Percentiles rank a stretch among this genome's conserved stretches.
phyloP scores from a whole-genome alignment of 1,140 invertebrate species.

The Papilio machaon region DNA sequence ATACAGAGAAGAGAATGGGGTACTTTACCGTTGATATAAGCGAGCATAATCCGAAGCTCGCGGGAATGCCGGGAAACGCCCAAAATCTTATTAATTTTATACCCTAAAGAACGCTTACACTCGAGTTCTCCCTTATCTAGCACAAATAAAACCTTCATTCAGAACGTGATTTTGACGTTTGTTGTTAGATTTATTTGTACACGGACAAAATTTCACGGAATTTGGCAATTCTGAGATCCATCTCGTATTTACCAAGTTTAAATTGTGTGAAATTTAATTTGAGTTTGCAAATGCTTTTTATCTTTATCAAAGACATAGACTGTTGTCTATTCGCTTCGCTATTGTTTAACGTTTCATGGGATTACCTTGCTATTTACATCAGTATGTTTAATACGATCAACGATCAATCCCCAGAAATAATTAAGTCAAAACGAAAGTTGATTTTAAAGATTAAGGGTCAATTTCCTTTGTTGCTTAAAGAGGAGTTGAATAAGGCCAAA shows the following conservation, averaged over 20 bases:
- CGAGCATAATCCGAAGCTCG: constrained; percentile 15
- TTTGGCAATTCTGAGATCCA: not conserved
- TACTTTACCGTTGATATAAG: constrained; percentile 28
- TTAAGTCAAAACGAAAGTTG: too few relatives aligned
- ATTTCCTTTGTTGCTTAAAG: too few relatives aligned
- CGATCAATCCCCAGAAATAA: too few relatives aligned
- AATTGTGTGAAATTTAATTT: not conserved
- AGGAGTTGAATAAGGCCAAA: too few relatives aligned
- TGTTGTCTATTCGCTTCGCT: not conserved
- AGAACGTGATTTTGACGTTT: constrained; percentile 32
- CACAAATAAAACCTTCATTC: constrained; percentile 30
- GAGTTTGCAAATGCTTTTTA: not conserved
- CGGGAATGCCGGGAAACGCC: constrained; percentile 12
- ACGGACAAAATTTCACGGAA: constrained; percentile 17
- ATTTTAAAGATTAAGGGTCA: too few relatives aligned
- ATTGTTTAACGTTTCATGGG: not conserved
- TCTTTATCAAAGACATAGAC: not conserved
- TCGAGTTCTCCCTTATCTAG: constrained; percentile 26
- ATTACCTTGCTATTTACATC: not conserved
- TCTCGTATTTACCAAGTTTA: constrained; percentile 7
- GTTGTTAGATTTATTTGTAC: constrained; percentile 31
- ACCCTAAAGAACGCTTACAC: constrained; percentile 31
- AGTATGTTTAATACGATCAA: too few relatives aligned
- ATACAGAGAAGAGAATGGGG: constrained; percentile 18
- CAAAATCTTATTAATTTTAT: constrained; percentile 36